Base-by-base conservation (phyloP, 2,797 vertebrate genomes). In the Lophius americanus region DNA sequence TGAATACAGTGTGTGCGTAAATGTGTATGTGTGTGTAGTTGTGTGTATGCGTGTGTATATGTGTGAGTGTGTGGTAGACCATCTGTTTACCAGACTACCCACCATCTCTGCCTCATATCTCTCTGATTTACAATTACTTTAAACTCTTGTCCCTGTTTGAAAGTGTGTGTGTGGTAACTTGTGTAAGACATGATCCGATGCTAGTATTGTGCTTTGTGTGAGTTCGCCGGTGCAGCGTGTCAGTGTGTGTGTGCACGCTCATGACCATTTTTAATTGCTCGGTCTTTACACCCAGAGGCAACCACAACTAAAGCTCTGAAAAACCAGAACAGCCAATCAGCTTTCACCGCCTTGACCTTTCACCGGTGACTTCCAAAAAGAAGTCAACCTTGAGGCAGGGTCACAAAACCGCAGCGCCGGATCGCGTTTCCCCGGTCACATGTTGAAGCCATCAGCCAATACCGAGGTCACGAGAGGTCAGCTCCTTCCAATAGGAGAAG, bases 401-500 rank as follows among this genome's bases (percentile, higher is more conserved):
- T 86, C 82, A 68, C 68, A 74, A 73, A 73, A 79, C 85, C 68
- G 52, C 73, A 47, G 81, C 52, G 64, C 79, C 57, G 23, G 82
- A 88, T 91, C 70, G 9, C 23, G 57, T 91, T 91, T 90, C 88
- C 75, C 68, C 74, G 88, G 89, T 91, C 87, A 86, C 89, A 92
- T 88, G 86, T 69, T 90, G 89, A 92, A 90, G 79, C 74, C 41
- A 92, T 91, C 83, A 90, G 85, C 90, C 93, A 94, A 94, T 94
- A 87, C 86, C 82, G 75, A 82, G 92, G 89, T 93, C 92, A 92
- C 83, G 69, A 77, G 82, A 90, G 91, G 93, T 91, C 92, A 92
- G 83, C 92, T 92, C 87, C 76, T 76, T 88, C 92, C 94, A 94
- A 93, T 95, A 94, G 89, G 90, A 94, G 71, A 86, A 91, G 92